Conservation (phyloP, 2,888 invertebrate species). For the Conchocele bisecta region DNA sequence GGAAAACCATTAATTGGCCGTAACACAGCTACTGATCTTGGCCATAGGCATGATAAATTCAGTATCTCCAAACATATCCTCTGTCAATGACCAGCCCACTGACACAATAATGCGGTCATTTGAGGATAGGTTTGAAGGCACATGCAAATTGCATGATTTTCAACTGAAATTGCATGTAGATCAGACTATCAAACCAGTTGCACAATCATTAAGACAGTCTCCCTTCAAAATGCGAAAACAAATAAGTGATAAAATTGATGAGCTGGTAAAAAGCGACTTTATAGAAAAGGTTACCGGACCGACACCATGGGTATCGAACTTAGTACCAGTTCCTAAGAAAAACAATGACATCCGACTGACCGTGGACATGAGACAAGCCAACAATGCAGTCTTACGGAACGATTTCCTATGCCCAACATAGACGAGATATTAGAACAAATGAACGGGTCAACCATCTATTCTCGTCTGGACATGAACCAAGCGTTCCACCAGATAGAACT, state of each 20-base stretch:
- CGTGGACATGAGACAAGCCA: constrained; percentile 55
- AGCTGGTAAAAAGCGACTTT: constrained; percentile 5
- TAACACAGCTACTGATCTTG: neutral
- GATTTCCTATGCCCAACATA: constrained; percentile 39
- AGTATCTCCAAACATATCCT: no score
- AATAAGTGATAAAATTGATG: constrained; percentile 2
- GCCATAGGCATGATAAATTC: neutral
- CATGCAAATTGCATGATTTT: neutral
- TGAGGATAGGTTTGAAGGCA: neutral
- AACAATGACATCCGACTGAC: constrained; percentile 50
- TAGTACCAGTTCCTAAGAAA: constrained; percentile 46
- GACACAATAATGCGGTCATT: neutral
- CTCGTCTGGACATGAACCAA: neutral
- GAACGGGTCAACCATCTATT: constrained; percentile 11
- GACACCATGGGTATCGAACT: constrained; percentile 51
- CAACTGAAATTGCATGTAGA: neutral
- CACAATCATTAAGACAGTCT: neutral
- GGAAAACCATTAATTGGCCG: neutral
- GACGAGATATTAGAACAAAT: constrained; percentile 21
- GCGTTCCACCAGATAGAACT: constrained; percentile 17
- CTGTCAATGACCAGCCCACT: neutral
- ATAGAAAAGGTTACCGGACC: constrained; percentile 41
- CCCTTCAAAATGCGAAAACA: constrained; percentile 2
- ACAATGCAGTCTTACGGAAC: constrained; percentile 48
- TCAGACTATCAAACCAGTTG: neutral